Base-by-base conservation (phyloP, 2,888 invertebrate species). In the Pyrocoelia pectoralis region DNA sequence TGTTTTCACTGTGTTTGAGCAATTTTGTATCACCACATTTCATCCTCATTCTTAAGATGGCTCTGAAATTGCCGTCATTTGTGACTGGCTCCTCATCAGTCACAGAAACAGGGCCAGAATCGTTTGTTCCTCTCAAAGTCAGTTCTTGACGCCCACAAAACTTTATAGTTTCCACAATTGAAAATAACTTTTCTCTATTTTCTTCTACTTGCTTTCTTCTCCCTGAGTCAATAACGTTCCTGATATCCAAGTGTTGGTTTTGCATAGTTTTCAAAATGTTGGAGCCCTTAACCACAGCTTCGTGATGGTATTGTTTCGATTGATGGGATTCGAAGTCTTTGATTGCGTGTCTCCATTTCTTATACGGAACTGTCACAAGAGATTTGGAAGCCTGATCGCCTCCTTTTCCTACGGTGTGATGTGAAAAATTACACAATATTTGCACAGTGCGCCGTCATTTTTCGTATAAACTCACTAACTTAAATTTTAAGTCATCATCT, bases 61-160 rank as follows among this genome's bases (percentile, higher is more conserved):
- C 28, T 9, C 49, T 9, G n/a, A 49, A 49, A 9, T 49, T 49
- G 2, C 49, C 49, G 6, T 49, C 49, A 28, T 49, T 49, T 6
- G 2, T 33, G 2, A n/a, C 33, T 10, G 33, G 33, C 33, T 33
- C 33, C 2, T n/a, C 10, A 33, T n/a, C n/a, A 10, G 2, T 33
- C 2, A 33, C n/a, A 4, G 2, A n/a, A n/a, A 33, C 8, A 4
- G 33, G 33, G 2, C 33, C 33, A 4, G 33, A 33, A n/a, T 33
- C 33, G 33, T n/a, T 3, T n/a, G 33, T 33, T n/a, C 33, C 33
- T 33, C 33, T 33, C 10, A 33, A 8, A 10, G 33, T n/a, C 10
- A 33, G n/a, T n/a, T 33, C 33, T n/a, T 33, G 33, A 6, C 33
- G 33, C 8, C 33, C 33, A 8, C 33, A 33, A n/a, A 33, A n/a